Conservation (phyloP, 2,797 vertebrate genomes). For the Malacoctenus gilli region DNA sequence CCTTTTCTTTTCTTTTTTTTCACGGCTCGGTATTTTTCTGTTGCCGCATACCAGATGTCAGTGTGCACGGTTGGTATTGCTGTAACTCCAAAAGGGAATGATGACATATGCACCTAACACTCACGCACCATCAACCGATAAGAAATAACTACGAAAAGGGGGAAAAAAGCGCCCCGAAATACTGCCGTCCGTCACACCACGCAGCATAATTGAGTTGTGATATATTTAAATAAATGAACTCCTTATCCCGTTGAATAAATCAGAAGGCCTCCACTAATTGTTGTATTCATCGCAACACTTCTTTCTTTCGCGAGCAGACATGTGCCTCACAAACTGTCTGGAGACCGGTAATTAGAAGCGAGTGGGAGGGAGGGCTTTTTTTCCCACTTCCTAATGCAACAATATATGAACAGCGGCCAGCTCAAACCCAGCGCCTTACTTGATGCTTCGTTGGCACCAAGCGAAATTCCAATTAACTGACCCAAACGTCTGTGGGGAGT, state of each 20-base stretch:
- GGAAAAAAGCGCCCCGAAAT: conserved; percentile 1
- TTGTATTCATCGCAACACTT: conserved; percentile 33
- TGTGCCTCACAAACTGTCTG: conserved; percentile 46
- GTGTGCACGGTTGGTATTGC: conserved; percentile 10
- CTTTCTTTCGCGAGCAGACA: conserved; percentile 38
- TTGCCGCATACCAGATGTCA: conserved; percentile 48
- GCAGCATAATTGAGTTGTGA: background rate
- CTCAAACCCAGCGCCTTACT: conserved; percentile 54
- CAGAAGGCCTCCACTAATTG: conserved; percentile 32
- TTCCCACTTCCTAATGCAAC: conserved; percentile 62
- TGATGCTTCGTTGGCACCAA: conserved; percentile 65
- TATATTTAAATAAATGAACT: conserved; percentile 23
- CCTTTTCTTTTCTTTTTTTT: conserved; percentile 19
- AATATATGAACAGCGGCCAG: conserved; percentile 66
- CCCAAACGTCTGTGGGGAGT: conserved; percentile 63
- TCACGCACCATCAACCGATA: conserved; percentile 3
- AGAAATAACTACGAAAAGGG: background rate
- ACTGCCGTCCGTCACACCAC: background rate
- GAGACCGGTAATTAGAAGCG: conserved; percentile 69
- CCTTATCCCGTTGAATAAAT: conserved; percentile 27
- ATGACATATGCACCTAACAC: conserved; percentile 15
- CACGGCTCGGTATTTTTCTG: conserved; percentile 33
- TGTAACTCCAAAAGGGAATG: conserved; percentile 17
- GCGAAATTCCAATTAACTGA: conserved; percentile 73
- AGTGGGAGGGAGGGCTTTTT: too few relatives aligned